phyloP scores from a whole-genome alignment of 1,140 invertebrate genomes.

The Macrostomum lignano region DNA sequence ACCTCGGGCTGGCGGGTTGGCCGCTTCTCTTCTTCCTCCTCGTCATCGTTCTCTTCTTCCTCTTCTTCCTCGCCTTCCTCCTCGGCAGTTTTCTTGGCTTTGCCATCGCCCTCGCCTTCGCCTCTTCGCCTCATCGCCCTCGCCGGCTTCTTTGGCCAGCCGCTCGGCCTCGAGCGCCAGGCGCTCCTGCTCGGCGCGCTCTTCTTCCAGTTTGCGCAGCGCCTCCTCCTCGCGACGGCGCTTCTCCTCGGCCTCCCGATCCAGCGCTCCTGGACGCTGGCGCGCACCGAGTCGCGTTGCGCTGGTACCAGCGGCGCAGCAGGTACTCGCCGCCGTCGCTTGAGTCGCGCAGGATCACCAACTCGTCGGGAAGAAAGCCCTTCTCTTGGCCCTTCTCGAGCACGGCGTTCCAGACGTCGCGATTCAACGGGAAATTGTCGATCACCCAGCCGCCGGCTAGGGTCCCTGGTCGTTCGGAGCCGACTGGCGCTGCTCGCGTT shows the following conservation, averaged over 20 bases:
- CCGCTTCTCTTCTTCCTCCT: slow-evolving; percentile 6
- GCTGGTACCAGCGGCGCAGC: background rate
- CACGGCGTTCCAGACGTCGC: slow-evolving; percentile 21
- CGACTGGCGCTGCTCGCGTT: background rate
- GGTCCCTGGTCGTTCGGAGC: background rate
- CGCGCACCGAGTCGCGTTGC: too few relatives aligned
- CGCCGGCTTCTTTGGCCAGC: too few relatives aligned
- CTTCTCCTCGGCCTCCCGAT: slow-evolving; percentile 11
- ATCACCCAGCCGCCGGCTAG: slow-evolving; percentile 23
- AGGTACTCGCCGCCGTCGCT: background rate
- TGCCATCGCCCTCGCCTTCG: too few relatives aligned
- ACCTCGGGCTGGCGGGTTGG: too few relatives aligned
- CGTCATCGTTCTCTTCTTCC: slow-evolving; percentile 1
- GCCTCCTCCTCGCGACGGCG: slow-evolving; percentile 12
- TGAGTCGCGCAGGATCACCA: background rate
- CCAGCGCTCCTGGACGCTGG: slow-evolving; percentile 10
- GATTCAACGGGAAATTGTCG: slow-evolving; percentile 22
- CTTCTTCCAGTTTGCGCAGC: too few relatives aligned
- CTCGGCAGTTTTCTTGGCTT: slow-evolving; percentile 8
- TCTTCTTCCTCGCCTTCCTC: slow-evolving; percentile 8
- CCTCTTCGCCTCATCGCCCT: too few relatives aligned
- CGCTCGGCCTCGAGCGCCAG: too few relatives aligned
- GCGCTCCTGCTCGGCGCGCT: too few relatives aligned
- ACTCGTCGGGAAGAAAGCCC: slow-evolving; percentile 4
- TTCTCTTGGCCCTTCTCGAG: slow-evolving; percentile 14